Evolutionary conservation across 1,140 invertebrate genomes (phyloP), one percentile per base, ranked within the genome.

Genomic region (Diorhabda carinulata): DNA sequence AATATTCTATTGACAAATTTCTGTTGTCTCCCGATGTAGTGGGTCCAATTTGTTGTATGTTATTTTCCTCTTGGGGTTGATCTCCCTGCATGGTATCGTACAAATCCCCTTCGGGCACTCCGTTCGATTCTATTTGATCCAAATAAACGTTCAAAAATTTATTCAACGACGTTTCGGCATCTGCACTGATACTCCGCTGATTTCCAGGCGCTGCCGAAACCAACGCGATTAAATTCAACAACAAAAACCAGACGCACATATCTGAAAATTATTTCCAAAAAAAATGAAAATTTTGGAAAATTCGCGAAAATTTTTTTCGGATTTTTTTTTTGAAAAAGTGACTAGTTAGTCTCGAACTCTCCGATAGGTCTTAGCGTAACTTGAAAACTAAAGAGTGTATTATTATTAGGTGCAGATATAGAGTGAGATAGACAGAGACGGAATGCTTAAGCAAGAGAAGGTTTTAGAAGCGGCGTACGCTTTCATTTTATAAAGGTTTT

Each of bases 361-460:
- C 47, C 43, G 61, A 43, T 43, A n/a, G n/a, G 61, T 62, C 61
- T 62, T 62, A 43, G 61, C 42, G 61, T 62, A 62, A 43, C 10
- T 62, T 62, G 8, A 62, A 62, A 62, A 62, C 61, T 62, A 62
- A 52, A 62, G 41, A 62, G 61, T 62, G 61, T 41, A 62, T 25
- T 44, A 62, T 62, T 62, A 62, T 62, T 62, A 62, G 61, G 61
- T 43, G 61, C 41, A 41, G 43, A 41, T 62, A n/a, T 62, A 62
- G 61, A 62, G 61, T 43, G 42, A 43, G 61, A 62, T 43, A 44
- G 61, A 62, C 41, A 43, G 61, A 43, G 61, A 62, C n/a, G n/a
- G 43, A 43, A 8, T 8, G n/a, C n/a, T 8, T 52, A 52, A 52
- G 47, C 47, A n/a, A 52, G 47, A 52, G 47, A 52, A 52, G 47